Evolutionary conservation across 2,888 invertebrate genomes (phyloP).

Genomic region (Eudemis profundana): DNA sequence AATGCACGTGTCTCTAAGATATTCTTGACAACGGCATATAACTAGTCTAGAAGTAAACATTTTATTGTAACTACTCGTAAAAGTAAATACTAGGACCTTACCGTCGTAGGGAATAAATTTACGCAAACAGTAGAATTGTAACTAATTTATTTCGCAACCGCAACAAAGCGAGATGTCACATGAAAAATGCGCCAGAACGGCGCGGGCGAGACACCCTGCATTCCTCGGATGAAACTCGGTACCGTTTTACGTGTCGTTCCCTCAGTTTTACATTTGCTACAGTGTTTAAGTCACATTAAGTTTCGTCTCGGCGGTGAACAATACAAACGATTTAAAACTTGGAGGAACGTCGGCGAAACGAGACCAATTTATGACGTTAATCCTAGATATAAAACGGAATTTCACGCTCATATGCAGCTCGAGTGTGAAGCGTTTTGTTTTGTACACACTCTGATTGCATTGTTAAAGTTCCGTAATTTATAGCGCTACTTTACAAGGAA

Average conservation of each 20-base stretch:
- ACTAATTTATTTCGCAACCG: conserved; percentile 83
- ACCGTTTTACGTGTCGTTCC: conserved; percentile 72
- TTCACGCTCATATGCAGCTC: conserved; percentile 65
- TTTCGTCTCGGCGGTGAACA: conserved; percentile 69
- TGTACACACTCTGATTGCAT: conserved; percentile 66
- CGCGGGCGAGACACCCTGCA: conserved; percentile 73
- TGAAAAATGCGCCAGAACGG: conserved; percentile 79
- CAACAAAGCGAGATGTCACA: conserved; percentile 84
- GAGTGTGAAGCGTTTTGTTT: conserved; percentile 62
- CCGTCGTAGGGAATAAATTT: conserved; percentile 65
- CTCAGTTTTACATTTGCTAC: conserved; percentile 72
- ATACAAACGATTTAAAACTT: conserved; percentile 75
- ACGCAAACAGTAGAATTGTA: conserved; percentile 83
- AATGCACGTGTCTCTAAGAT: too few relatives aligned
- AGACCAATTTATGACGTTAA: conserved; percentile 75
- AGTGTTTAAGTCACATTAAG: conserved; percentile 78
- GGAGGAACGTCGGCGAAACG: conserved; percentile 62
- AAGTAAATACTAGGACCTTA: conserved; percentile 14
- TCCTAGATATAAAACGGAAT: conserved; percentile 73
- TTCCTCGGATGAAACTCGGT: conserved; percentile 68
- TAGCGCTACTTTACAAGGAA: conserved; percentile 38
- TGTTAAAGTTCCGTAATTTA: conserved; percentile 54
- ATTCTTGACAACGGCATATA: neutral
- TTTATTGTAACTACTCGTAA: neutral
- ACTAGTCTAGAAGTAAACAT: neutral